A percentile compares a stretch with the other conserved stretches of the same genome.
phyloP scores from a whole-genome alignment of 2,113 vertebrate species.

The Regulus satrapa region DNA sequence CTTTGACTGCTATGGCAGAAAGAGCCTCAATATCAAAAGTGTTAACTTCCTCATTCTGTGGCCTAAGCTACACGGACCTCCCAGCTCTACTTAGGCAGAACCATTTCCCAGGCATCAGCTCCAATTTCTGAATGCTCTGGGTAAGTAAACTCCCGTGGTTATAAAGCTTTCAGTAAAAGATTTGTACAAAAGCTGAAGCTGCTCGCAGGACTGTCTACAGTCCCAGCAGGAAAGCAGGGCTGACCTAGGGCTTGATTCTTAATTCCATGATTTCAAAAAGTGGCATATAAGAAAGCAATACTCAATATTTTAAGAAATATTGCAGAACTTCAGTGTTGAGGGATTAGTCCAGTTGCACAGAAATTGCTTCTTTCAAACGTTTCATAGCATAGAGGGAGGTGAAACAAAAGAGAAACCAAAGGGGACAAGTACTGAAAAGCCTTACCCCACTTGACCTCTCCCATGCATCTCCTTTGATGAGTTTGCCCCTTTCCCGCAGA shows the following conservation, averaged over 20 bases:
- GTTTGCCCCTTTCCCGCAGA: conserved; percentile 81
- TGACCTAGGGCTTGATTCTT: too few species aligned
- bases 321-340: neutral
- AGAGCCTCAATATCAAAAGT: neutral
- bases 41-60: neutral
- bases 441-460: conserved; percentile 93
- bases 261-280: neutral
- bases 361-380: neutral
- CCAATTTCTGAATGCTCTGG: neutral
- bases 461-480: conserved; percentile 81
- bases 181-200: neutral
- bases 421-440: neutral
- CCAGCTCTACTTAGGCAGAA: neutral
- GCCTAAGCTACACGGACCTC: neutral
- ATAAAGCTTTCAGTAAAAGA: neutral
- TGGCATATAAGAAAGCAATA: neutral
- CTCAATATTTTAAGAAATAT: neutral
- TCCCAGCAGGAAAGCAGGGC: neutral
- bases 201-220: neutral
- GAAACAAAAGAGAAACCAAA: neutral
- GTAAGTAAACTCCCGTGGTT: neutral
- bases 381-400: neutral
- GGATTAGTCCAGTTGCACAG: neutral
- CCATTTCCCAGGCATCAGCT: neutral
- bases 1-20: neutral